Evolutionary conservation across 2,888 invertebrate genomes (phyloP), one percentile per base, ranked within the genome.

Genomic region (Leucophora obtusa): DNA sequence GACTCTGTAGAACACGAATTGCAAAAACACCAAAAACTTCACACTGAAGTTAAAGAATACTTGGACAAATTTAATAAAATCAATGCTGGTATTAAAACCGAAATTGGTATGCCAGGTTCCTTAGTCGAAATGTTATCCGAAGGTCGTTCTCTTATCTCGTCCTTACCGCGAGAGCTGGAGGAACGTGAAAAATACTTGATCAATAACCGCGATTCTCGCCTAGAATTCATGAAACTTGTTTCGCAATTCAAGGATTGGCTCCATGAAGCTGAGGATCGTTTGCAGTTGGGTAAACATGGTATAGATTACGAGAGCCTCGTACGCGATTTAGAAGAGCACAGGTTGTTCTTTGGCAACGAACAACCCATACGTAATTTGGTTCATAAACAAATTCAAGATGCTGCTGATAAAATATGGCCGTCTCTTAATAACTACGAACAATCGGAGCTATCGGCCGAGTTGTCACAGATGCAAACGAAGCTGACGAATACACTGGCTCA

Each of bases 361-460:
- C 92, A 93, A 0, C 92, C 93, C 21, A 95, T 96, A 87, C 94
- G 95, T 77, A 95, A 96, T 86, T 91, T 96, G 83, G 95, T 96
- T 6, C 94, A 95, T 1, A 95, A 95, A 83, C 93, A 94, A 77
- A 95, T 96, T 87, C 95, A 96, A 86, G 94, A 95, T 79, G 94
- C 95, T 1, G 96, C 96, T 0, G 96, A 97, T 85, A 95, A 95
- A 86, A 96, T 97, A 73, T 96, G 96, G 95, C 95, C 96, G 0
- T 96, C 97, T 0, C 90, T 97, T 35, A 94, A 94, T 28, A 92
- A 94, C 8, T 92, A 94, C 18, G 96, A 97, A 86, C 96, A 97
- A 85, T 96, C 96, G 83, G 95, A 96, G 85, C 89, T 97, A 14
- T 95, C 96, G 11, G 93, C 94, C 33, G 96, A 96, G 84, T 94